Conservation (phyloP, 2,888 invertebrate genomes). For the Agrotis clavis region DNA sequence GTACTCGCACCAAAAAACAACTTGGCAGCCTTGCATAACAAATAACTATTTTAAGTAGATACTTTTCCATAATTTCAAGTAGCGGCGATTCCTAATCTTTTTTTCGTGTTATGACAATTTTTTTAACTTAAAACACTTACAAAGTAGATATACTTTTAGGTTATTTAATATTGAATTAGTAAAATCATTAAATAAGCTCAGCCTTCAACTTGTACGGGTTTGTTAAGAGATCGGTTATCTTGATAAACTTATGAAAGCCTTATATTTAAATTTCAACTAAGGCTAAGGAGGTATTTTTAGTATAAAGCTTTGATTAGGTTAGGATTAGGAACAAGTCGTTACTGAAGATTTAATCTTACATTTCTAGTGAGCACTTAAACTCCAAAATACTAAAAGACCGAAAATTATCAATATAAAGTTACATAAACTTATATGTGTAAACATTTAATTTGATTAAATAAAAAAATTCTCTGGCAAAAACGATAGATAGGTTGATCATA, state of each 20-base stretch:
- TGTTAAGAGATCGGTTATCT: conserved; percentile 6
- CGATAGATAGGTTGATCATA: not conserved
- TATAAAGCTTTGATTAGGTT: conserved; percentile 10
- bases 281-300: conserved; percentile 10
- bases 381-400: too few species aligned
- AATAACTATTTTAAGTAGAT: too few species aligned
- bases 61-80: too few species aligned
- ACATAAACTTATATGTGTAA: too few species aligned
- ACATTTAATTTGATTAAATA: not conserved
- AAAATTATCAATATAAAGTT: too few species aligned
- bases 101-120: not conserved
- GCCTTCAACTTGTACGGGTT: conserved; percentile 15
- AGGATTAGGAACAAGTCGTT: not conserved
- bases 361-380: not conserved
- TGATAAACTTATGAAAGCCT: conserved; percentile 18
- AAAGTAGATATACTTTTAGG: not conserved
- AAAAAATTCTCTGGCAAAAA: not conserved
- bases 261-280: conserved; percentile 26
- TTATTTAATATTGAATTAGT: too few species aligned
- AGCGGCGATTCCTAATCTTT: too few species aligned
- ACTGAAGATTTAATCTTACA: conserved; percentile 11
- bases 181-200: not conserved
- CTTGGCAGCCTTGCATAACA: too few species aligned
- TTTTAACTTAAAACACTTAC: not conserved
- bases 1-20: too few species aligned